Base-by-base conservation (phyloP, 2,113 vertebrate genomes). In the Hydrolagus affinis region DNA sequence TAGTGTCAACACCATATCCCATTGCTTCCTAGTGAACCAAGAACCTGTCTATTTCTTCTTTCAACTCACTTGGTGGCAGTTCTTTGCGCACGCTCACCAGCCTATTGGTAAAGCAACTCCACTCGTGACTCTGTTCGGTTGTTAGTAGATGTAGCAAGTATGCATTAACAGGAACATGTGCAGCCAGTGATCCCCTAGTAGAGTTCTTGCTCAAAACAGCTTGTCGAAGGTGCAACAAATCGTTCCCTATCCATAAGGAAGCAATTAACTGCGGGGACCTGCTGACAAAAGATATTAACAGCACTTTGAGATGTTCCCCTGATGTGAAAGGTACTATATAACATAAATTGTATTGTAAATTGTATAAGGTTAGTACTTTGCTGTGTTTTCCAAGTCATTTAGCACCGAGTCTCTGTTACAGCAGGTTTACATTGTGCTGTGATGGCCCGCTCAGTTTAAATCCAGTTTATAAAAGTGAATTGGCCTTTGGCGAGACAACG, bases 191-290 rank as follows among this genome's bases (percentile, higher is more conserved):
- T 44, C 44, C 44, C 44, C 44, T 44, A 44, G 44, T 64, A 28
- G 23, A 23, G 64, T 2, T 80, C 17, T 9, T 19, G 60, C 10
- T 74, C 30, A 17, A n/a, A 11, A 62, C 8, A 83, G 59, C 25
- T 9, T 80, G 60, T 1, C 57, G 17, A 80, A 80, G 57, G 9
- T 8, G 59, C 4, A 80, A 25, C 19, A 14, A 28, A 21, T 32
- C 30, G 60, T 68, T 14, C 14, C 9, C 23, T 30, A 83, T 64
- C 59, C 77, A 66, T 15, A 15, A 64, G 77, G 77, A 64, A 64
- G 32, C 0, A 83, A 32, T 25, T 66, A 83, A 83, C 66, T 83
- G 78, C 11, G 64, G 6, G 78, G 60, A 83, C 60, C 78, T 83
- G 78, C 60, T 32, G 28, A 83, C 25, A 83, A 62, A 14, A 30